Evolutionary conservation across 2,113 vertebrate genomes (phyloP).

Genomic region (Arizona elegans): DNA sequence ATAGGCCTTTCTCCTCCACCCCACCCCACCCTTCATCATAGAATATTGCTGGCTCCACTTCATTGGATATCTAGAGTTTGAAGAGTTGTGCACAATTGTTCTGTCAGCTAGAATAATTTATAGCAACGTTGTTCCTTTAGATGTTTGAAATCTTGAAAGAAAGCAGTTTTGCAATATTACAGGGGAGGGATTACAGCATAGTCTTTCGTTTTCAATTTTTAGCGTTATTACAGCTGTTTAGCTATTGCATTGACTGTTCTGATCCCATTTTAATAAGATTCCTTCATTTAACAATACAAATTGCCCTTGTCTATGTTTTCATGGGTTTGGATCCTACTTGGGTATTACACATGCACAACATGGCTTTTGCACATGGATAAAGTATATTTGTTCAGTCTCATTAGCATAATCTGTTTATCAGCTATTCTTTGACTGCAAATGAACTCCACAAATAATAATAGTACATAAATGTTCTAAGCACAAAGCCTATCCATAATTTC

Average conservation of each 20-base stretch:
- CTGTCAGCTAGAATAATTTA: neutral
- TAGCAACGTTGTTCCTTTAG: neutral
- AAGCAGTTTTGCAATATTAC: neutral
- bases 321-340: neutral
- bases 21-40: neutral
- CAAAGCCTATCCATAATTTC: neutral
- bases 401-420: neutral
- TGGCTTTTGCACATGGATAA: neutral
- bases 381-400: neutral
- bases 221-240: neutral
- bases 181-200: no score
- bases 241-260: neutral
- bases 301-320: neutral
- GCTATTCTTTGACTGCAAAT: neutral
- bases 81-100: neutral
- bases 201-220: neutral
- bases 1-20: neutral
- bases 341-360: neutral
- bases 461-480: neutral
- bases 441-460: neutral
- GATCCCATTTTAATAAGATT: neutral
- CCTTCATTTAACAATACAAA: neutral
- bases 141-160: neutral
- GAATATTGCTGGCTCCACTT: neutral
- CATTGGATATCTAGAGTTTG: neutral